Evolutionary conservation across 2,113 vertebrate species (phyloP).

Genomic region (Oreochromis niloticus): DNA sequence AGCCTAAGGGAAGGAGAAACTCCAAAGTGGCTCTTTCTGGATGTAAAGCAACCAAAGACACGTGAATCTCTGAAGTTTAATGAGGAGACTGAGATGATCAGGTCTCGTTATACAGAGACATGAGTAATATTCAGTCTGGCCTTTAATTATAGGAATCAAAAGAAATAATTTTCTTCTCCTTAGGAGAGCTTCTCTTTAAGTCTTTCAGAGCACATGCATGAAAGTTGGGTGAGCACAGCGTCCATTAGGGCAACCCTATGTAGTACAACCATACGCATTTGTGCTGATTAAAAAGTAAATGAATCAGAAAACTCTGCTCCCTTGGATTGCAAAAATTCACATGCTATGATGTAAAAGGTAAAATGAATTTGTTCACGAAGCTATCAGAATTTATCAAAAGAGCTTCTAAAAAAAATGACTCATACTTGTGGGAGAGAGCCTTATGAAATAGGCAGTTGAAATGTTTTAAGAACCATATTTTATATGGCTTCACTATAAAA

Average conservation of each 20-base stretch:
- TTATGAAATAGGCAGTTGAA: not conserved
- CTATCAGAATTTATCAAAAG: not conserved
- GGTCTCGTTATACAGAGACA: not conserved
- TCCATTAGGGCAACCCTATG: not conserved
- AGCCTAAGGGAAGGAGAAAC: not conserved
- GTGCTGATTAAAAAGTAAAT: constrained; percentile 18
- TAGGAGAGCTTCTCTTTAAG: constrained; percentile 1
- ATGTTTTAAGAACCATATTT: not conserved
- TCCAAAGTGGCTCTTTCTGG: not conserved
- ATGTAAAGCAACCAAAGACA: not conserved
- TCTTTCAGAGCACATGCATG: constrained; percentile 6
- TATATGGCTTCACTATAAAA: not conserved
- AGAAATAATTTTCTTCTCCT: constrained; percentile 22
- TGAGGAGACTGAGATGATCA: constrained; percentile 1
- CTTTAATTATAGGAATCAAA: constrained; percentile 49
- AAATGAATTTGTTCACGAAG: not conserved
- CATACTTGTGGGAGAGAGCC: not conserved
- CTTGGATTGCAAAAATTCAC: not conserved
- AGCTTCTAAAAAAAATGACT: not conserved
- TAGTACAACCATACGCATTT: not conserved
- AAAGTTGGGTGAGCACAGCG: not conserved
- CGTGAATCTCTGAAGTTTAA: not conserved
- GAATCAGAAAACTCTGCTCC: not conserved
- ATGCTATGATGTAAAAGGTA: not conserved
- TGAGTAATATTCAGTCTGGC: not conserved